phyloP scores from a whole-genome alignment of 2,797 vertebrate species.

The Falco novaeseelandiae region DNA sequence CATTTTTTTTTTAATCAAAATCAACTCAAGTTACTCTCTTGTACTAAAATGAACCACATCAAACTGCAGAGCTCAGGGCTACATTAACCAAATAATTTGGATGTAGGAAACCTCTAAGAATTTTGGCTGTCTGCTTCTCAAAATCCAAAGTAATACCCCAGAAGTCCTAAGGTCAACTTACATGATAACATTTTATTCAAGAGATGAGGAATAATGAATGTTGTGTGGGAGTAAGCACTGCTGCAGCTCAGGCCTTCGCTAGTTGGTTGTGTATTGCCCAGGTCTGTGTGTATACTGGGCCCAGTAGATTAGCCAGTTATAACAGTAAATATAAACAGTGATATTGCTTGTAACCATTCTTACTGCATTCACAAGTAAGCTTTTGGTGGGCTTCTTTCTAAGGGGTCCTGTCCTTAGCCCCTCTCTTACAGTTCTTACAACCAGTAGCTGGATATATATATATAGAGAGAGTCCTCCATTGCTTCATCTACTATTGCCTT shows the following conservation, averaged over 20 bases:
- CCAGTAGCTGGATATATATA: background rate
- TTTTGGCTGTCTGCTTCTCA: background rate
- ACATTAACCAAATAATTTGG: background rate
- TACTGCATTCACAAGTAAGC: background rate
- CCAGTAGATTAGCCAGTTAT: background rate
- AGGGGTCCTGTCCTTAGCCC: background rate
- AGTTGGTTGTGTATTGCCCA: background rate
- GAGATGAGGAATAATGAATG: background rate
- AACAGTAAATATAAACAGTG: background rate
- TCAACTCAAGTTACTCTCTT: constrained; percentile 52
- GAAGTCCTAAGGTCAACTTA: background rate
- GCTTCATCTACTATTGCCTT: background rate
- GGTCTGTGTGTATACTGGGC: rapidly evolving
- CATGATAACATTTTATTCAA: background rate
- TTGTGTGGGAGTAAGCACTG: background rate
- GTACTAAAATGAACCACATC: constrained; percentile 37
- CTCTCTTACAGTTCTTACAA: background rate
- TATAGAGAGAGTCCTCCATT: background rate
- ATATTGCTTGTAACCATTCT: background rate
- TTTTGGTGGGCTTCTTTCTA: background rate
- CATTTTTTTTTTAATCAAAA: constrained; percentile 36
- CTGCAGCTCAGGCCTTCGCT: background rate
- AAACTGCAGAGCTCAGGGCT: background rate
- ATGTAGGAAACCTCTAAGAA: background rate
- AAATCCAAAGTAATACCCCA: background rate